Conservation (phyloP, 92 coral and sea anemone genomes). For the Micromussa lordhowensis region DNA sequence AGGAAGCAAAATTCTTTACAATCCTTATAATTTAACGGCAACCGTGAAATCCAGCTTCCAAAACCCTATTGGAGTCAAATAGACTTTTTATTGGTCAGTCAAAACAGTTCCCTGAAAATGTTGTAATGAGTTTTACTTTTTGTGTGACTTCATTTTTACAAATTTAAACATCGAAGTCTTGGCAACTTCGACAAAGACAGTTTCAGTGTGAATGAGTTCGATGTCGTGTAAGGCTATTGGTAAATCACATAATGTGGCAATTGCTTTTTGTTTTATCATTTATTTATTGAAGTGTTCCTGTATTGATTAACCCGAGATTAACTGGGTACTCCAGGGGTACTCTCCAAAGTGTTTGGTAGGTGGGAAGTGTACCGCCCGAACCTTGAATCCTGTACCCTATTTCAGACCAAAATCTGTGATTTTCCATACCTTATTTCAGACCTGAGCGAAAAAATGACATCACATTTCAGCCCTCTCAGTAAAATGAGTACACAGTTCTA, state of each 20-base stretch:
- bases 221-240: background rate
- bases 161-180: background rate
- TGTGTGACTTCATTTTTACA: background rate
- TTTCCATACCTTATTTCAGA: too few relatives aligned
- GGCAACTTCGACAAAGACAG: background rate
- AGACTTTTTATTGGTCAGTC: background rate
- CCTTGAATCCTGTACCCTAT: too few relatives aligned
- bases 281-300: background rate
- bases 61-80: background rate
- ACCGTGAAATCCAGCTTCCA: background rate
- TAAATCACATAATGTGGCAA: conserved; percentile 17
- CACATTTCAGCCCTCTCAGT: too few relatives aligned
- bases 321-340: too few relatives aligned
- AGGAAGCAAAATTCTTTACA: conserved; percentile 6
- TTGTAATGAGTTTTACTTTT: background rate
- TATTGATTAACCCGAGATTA: background rate
- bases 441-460: too few relatives aligned
- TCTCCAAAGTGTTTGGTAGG: too few relatives aligned
- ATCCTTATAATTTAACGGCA: background rate
- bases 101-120: background rate
- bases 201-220: background rate
- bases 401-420: too few relatives aligned
- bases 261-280: background rate
- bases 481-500: too few relatives aligned
- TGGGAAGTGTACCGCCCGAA: too few relatives aligned